Base-by-base conservation (phyloP, 2,888 invertebrate species). In the Mythimna ferrago region DNA sequence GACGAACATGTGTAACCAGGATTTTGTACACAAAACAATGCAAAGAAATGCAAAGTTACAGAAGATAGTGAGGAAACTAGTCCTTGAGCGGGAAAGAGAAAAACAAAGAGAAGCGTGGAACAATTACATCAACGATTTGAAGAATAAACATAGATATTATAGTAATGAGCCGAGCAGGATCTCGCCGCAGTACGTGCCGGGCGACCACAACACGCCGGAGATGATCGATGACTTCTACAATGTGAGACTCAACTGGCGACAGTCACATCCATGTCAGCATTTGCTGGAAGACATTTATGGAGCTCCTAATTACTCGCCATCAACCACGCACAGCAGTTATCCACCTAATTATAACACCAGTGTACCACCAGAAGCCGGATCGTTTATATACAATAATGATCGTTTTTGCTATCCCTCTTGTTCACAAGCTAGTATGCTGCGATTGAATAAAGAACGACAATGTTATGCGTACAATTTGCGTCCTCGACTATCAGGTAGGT, bases 81-180 rank as follows among this genome's bases (percentile, higher is more conserved):
- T 90, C 14, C 68, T 86, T 56, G 87, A 86, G 4, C 87, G 93
- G 78, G 89, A 92, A 76, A 91, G 74, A 71, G 92, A 94, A 73
- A 93, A 92, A 81, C 87, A 92, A 66, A 88, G 83, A 61, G 90
- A 92, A 71, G 81, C 87, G 2, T 94, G 93, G 93, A 92, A 93
- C 76, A 93, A 92, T 69, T 94, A 92, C 62, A 92, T 95, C n/a
- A 92, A 93, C 58, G 86, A 91, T 54, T 84, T 94, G 53, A 93
- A 91, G 76, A 91, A 88, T 71, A 94, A 91, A 82, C 91, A 94
- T 66, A 71, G 68, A 41, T 76, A 83, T 71, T 77, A 81, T n/a
- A 83, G 73, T 58, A 80, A 80, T 65, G 72, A 78, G 73, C 80
- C 70, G 21, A 77, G 21, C 61, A 80, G 38, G 63, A 86, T 78